Evolutionary conservation across 92 coral and sea anemone species (phyloP), one percentile per base, ranked within the genome.

Genomic region (Siderastrea radians): DNA sequence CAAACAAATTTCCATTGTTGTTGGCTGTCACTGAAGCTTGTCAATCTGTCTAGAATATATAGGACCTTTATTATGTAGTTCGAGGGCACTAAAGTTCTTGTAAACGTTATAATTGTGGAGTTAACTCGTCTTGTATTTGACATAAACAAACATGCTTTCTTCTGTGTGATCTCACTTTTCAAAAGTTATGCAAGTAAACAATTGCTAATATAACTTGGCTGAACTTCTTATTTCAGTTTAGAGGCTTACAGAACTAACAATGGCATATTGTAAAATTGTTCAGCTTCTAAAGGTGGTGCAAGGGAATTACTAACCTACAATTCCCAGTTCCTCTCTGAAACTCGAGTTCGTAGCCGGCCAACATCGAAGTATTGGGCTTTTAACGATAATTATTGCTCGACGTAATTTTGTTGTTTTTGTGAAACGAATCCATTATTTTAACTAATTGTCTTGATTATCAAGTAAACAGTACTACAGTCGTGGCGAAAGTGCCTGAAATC

Each of bases 81-180:
- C 3, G 7, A 15, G 1, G 38, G 16, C 4, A 46, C 12, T 14
- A 68, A 68, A 68, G 47, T 51, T 79, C 7, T 64, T 54, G 72
- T 17, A 44, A 68, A 81, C 49, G 26, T 69, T 46, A 13, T 49
- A 19, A 70, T 49, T 46, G 19, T 45, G 57, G 49, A 26, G 3
- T 55, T 9, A 52, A 44, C 58, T 80, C 11, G 14, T 54, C 46
- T 55, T 50, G 7, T 51, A 14, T 66, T 66, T 79, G 70, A 79
- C 63, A 19, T 5, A 79, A 79, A 66, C 84, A 79, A 79, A 79
- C 70, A 79, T 63, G 55, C 6, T 66, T 65, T 16, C n/a, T 16
- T 61, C 55, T 51, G 13, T 58, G 57, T 77, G 72, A 57, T 57
- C 80, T 76, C 50, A 43, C 51, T 58, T 47, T 44, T 19, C 10